Percentiles rank a stretch among this genome's conserved stretches.
phyloP scores from a whole-genome alignment of 2,797 vertebrate species.

The Toxotes lorentzi region DNA sequence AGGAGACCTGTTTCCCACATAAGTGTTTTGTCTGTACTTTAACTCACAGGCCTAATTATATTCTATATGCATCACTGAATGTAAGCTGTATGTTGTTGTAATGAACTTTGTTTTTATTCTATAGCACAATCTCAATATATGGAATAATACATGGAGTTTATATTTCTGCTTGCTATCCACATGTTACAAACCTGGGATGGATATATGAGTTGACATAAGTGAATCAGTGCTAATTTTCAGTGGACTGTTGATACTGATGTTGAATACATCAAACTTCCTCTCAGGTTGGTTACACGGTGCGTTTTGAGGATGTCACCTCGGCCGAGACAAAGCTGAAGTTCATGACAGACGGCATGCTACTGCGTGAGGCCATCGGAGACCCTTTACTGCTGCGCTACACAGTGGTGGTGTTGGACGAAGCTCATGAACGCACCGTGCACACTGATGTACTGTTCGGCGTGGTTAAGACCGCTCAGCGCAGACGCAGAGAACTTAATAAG shows the following conservation, averaged over 20 bases:
- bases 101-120: neutral
- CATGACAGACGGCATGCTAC: conserved; percentile 96
- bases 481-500: conserved; percentile 89
- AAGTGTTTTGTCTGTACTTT: neutral
- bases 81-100: neutral
- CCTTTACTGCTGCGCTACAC: conserved; percentile 92
- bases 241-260: neutral
- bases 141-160: neutral
- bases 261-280: neutral
- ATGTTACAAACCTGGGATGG: neutral
- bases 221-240: neutral
- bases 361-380: conserved; percentile 94
- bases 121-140: neutral
- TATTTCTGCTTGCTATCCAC: neutral
- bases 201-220: neutral
- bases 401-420: conserved; percentile 94
- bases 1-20: neutral
- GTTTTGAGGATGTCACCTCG: conserved; percentile 95
- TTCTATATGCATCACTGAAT: too few species aligned
- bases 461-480: conserved; percentile 92
- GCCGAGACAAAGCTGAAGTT: conserved; percentile 93
- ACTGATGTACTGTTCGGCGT: conserved; percentile 97
- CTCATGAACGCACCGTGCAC: conserved; percentile 95
- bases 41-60: neutral
- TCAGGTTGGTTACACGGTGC: conserved; percentile 96